These are phyloP conservation scores for Aurelia coerulea DNA, from an alignment of 30 jellyfish, hydroid and myxozoan species.

Conservation along the genomic window DNA sequence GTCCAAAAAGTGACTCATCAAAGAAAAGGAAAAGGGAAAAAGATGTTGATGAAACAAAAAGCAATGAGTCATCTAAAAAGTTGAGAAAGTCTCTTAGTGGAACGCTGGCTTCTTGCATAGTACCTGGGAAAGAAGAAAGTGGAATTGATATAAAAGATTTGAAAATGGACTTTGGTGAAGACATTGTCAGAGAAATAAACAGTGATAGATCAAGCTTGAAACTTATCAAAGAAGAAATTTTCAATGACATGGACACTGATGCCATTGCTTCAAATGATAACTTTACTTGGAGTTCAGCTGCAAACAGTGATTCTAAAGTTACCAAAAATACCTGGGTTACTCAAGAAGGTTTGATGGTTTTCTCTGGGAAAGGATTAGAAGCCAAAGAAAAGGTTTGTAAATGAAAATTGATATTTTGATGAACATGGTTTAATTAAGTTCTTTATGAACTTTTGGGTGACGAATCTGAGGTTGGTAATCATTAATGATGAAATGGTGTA, in stretches of 20 bases:
- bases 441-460: too few relatives aligned
- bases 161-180: constrained; percentile 63
- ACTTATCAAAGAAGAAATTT: too few relatives aligned
- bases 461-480: too few relatives aligned
- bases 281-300: background rate
- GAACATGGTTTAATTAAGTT: too few relatives aligned
- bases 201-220: background rate
- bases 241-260: too few relatives aligned
- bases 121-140: constrained; percentile 11
- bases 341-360: constrained; percentile 56
- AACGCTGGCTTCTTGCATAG: constrained; percentile 4
- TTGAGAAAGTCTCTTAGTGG: constrained; percentile 48
- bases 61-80: constrained; percentile 11
- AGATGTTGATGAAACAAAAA: background rate
- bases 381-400: constrained; percentile 65
- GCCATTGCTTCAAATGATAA: too few relatives aligned
- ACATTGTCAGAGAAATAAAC: constrained; percentile 34
- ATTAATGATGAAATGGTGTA: too few relatives aligned
- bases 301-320: background rate
- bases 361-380: constrained; percentile 39
- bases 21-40: constrained; percentile 15
- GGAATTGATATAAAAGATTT: constrained; percentile 24
- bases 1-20: background rate
- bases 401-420: background rate
- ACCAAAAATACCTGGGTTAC: constrained; percentile 26